A percentile compares a stretch with the other conserved stretches of the same genome.
phyloP scores from a whole-genome alignment of 2,113 vertebrate species.

The Propithecus coquereli region DNA sequence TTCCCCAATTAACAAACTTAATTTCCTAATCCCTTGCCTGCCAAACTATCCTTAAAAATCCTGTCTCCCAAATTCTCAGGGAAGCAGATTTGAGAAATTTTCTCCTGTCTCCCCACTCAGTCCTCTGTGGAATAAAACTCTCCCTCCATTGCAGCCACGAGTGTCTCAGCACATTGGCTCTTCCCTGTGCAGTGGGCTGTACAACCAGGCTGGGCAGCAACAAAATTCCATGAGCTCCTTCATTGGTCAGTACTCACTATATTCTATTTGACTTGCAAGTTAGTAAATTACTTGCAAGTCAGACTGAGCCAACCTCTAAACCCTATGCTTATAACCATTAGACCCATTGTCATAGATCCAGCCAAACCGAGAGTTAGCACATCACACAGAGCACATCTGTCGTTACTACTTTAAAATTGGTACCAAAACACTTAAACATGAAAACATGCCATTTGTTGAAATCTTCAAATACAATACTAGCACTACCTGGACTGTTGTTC shows the following conservation, averaged over 20 bases:
- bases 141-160: too few relatives aligned
- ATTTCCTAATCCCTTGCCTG: too few relatives aligned
- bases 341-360: neutral
- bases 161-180: too few relatives aligned
- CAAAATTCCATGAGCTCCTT: too few relatives aligned
- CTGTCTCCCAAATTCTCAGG: too few relatives aligned
- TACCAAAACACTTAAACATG: neutral
- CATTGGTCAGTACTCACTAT: neutral
- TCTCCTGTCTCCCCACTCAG: too few relatives aligned
- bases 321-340: neutral
- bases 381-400: neutral
- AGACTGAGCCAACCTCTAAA: neutral
- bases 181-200: too few relatives aligned
- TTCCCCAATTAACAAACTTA: too few relatives aligned
- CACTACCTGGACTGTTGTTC: neutral
- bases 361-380: neutral
- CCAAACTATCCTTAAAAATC: too few relatives aligned
- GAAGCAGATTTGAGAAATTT: too few relatives aligned
- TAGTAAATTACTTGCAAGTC: neutral
- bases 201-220: too few relatives aligned
- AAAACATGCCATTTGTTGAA: neutral
- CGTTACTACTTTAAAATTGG: neutral
- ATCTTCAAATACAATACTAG: neutral
- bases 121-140: too few relatives aligned
- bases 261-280: conserved; percentile 59